These are phyloP conservation scores for Tor tambroides DNA, from an alignment of 2,113 vertebrate species.

Conservation along the genomic window DNA sequence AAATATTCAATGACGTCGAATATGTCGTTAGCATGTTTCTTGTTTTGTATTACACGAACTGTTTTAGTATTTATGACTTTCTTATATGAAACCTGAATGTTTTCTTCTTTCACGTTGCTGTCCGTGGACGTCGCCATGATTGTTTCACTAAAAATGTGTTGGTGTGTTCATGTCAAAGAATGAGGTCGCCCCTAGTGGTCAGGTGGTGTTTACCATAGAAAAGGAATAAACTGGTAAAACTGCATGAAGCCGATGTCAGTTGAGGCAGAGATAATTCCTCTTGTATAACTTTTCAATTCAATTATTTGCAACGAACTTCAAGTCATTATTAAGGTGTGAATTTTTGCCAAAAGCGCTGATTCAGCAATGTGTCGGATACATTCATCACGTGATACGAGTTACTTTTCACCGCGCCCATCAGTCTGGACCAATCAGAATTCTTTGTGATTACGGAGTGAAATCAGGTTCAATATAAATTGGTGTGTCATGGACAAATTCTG, in stretches of 20 bases:
- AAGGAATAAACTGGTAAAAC: neutral
- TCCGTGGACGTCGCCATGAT: constrained; percentile 76
- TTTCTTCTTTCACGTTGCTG: constrained; percentile 69
- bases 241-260: no score
- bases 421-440: neutral
- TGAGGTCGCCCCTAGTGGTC: constrained; percentile 38
- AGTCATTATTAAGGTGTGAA: neutral
- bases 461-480: no score
- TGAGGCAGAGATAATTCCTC: no score
- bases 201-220: no score
- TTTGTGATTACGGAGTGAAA: neutral
- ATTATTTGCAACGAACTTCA: no score
- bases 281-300: no score
- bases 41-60: constrained; percentile 75
- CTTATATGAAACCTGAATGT: constrained; percentile 60
- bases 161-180: neutral
- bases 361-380: neutral
- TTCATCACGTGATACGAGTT: neutral
- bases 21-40: constrained; percentile 81
- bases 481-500: no score
- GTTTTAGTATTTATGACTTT: constrained; percentile 60
- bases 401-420: neutral
- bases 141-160: neutral
- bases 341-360: neutral
- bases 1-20: constrained; percentile 85